Conservation (phyloP, 37 sponge, comb jelly and placozoan genomes). For the Hexactinellida sp. region DNA sequence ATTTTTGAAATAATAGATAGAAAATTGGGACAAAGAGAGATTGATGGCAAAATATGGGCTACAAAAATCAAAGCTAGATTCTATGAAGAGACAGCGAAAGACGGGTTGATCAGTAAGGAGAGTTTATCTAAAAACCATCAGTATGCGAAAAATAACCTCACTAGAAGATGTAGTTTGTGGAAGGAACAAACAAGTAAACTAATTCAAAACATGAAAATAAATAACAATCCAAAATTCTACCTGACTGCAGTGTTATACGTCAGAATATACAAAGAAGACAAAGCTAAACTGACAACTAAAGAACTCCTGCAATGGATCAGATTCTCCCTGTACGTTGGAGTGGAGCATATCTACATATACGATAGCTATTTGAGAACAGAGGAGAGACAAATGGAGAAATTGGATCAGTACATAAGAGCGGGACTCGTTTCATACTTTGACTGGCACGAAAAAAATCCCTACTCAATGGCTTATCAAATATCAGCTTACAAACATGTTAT, state of each 20-base stretch:
- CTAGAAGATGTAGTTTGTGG: neutral
- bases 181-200: neutral
- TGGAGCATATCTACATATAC: slow-evolving; percentile 64
- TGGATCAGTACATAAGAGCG: slow-evolving; percentile 13
- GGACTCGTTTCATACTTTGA: slow-evolving; percentile 51
- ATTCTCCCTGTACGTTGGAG: slow-evolving; percentile 47
- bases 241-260: slow-evolving; percentile 42
- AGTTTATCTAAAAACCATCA: neutral
- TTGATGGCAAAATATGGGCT: neutral
- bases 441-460: slow-evolving; percentile 45
- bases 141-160: neutral
- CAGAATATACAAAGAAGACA: slow-evolving; percentile 37
- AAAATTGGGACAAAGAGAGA: neutral
- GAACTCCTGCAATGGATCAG: slow-evolving; percentile 54
- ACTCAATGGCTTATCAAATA: slow-evolving; percentile 29
- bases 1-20: neutral
- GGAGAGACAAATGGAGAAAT: slow-evolving; percentile 29
- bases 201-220: neutral
- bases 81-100: neutral
- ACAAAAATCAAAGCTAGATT: neutral
- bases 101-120: neutral
- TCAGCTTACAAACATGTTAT: slow-evolving; percentile 56
- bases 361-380: slow-evolving; percentile 32
- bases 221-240: slow-evolving; percentile 20
- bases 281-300: slow-evolving; percentile 31